Evolutionary conservation across 2,888 invertebrate genomes (phyloP).

Genomic region (Atethmia centrago): DNA sequence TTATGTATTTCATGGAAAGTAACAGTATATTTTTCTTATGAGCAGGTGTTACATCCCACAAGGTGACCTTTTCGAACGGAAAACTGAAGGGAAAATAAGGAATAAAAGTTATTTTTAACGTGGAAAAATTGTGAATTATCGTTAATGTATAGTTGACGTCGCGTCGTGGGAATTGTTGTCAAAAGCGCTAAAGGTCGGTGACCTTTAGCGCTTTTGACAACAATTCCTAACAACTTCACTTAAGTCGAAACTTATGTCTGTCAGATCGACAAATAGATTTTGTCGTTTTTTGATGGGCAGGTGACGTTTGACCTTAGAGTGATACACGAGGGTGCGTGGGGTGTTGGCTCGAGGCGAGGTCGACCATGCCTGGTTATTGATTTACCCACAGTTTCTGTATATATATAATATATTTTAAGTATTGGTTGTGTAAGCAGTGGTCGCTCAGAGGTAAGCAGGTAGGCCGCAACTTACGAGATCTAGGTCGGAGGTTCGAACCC

Average conservation of each 20-base stretch:
- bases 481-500: too few species aligned
- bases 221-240: neutral
- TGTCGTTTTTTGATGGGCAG: neutral
- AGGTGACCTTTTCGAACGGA: slow-evolving; percentile 1
- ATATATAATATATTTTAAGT: neutral
- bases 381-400: too few species aligned
- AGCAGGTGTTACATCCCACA: neutral
- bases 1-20: neutral
- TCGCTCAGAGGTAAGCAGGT: too few species aligned
- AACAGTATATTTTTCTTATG: neutral
- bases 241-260: neutral
- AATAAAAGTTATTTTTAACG: neutral
- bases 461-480: too few species aligned
- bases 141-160: too few species aligned
- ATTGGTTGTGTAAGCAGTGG: too few species aligned
- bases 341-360: too few species aligned
- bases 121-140: too few species aligned
- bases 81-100: neutral
- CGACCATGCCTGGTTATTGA: neutral
- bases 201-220: neutral
- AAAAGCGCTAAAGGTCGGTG: too few species aligned
- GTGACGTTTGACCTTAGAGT: neutral
- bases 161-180: too few species aligned
- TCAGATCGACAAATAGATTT: neutral
- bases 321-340: too few species aligned